Evolutionary conservation across 2,797 vertebrate genomes (phyloP), one percentile per base, ranked within the genome.

Genomic region (Triplophysa bombifrons): DNA sequence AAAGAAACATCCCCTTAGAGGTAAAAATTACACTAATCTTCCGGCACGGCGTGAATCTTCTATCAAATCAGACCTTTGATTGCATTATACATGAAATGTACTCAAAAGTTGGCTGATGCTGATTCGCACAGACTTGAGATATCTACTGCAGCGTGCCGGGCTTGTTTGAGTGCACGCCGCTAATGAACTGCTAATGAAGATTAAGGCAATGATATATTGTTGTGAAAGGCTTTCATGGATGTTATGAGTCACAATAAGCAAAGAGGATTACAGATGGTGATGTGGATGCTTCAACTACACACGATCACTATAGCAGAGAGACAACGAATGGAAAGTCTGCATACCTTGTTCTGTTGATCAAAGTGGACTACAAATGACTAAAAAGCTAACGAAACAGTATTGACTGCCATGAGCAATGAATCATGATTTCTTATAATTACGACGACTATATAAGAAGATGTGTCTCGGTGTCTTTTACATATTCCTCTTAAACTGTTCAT

Each of bases 351-450:
- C 55, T 64, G 80, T 12, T 7, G 88, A 90, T 90, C 86, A 91
- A 89, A 91, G 86, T 44, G 65, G 68, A 83, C 85, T 80, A 78
- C 87, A 82, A 84, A 86, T 48, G 53, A 74, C 69, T 84, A 70
- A 84, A 82, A 85, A 65, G 34, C 76, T 65, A 27, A 79, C 20
- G 11, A 17, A 46, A 22, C 2, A 48, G 11, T 25, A 53, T 72
- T 30, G 69, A 72, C 20, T 67, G 20, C 6, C 1, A 16, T 20
- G 6, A 11, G 51, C 63, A 44, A 66, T 0, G 5, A 44, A 17
- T 53, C 30, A 25, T 12, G 61, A 64, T 38, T 38, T 64, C 6
- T 63, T 20, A 12, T 20, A 20, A 19, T 17, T 25, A 66, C 17
- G 11, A 46, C 9, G 10, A 44, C 19, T 27, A 41, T 20, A 56